Evolutionary conservation across 2,797 vertebrate genomes (phyloP), one percentile per base, ranked within the genome.

Genomic region (Hephaestus fuliginosus): DNA sequence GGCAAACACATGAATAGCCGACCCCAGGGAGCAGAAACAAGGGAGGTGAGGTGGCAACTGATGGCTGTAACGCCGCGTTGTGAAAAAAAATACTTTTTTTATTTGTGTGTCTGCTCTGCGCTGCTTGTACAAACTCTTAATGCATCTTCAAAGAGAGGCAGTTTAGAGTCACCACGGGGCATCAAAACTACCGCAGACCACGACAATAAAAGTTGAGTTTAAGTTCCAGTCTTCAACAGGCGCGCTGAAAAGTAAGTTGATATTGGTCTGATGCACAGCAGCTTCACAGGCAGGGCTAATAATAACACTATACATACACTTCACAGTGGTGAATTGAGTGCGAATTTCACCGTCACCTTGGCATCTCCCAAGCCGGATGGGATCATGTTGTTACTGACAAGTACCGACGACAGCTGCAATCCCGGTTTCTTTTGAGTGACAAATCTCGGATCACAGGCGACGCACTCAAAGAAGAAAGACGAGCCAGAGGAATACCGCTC

Each of bases 401-500:
- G 53, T 7, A 64, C 20, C 3, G 11, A 60, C 57, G 74, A 79
- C 80, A 66, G 74, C 74, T 68, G 65, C 65, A 46, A 71, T 67
- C 63, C 68, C 14, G 48, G 53, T 17, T 41, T 55, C 44, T 83
- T 78, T 70, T 7, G 25, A 86, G 64, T 44, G 77, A 84, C 82
- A 80, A 75, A 85, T 60, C 60, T 80, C 62, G 72, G 52, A 88
- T 88, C 74, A 79, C 4, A 88, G 68, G 41, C 4, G 13, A 36
- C 25, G 43, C 12, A 20, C 20, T 76, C 33, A 60, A 49, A 69
- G 51, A 62, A 46, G 22, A 72, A 69, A 60, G 41, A 22, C 43
- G 33, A 51, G 49, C 30, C 25, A 41, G 46, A 72, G 74, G 57
- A 55, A 57, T 0, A 1, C 56, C 2, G 22, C 66, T 33, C n/a